Evolutionary conservation across 1,140 invertebrate genomes (phyloP).

Genomic region (Drosophila nigromelanica): DNA sequence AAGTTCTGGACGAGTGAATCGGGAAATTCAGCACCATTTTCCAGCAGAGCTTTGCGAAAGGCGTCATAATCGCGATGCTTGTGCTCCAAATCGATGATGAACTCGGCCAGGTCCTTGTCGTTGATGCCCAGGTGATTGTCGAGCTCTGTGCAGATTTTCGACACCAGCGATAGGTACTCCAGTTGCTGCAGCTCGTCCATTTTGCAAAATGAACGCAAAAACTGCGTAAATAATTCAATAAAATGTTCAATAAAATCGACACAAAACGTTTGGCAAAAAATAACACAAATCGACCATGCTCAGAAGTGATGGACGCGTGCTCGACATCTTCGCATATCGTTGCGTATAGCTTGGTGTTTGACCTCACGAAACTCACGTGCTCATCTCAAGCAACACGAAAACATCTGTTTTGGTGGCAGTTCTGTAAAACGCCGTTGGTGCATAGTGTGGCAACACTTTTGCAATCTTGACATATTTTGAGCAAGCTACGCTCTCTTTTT

Average conservation of each 20-base stretch:
- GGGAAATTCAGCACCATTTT: slow-evolving; percentile 99
- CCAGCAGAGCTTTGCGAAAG: slow-evolving; percentile 93
- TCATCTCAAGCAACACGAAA: slow-evolving; percentile 10
- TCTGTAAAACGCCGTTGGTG: slow-evolving; percentile 10
- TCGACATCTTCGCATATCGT: no score
- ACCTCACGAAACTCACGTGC: not conserved
- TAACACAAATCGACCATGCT: slow-evolving; percentile 30
- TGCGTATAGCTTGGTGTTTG: not conserved
- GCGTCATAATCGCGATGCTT: slow-evolving; percentile 93
- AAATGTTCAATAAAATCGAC: not conserved
- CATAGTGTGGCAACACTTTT: slow-evolving; percentile 56
- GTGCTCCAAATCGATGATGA: slow-evolving; percentile 96
- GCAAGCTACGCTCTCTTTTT: slow-evolving; percentile 50
- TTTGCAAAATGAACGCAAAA: slow-evolving; percentile 3
- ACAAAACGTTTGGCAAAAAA: slow-evolving; percentile 36
- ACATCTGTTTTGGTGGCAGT: slow-evolving; percentile 50
- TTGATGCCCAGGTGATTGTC: slow-evolving; percentile 99
- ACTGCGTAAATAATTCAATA: not conserved
- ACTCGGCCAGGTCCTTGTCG: slow-evolving; percentile 99
- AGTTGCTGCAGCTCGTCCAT: slow-evolving; percentile 96
- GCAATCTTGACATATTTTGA: slow-evolving; percentile 59
- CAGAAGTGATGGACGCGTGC: slow-evolving; percentile 19
- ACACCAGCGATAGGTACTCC: slow-evolving; percentile 98
- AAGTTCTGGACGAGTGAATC: slow-evolving; percentile 96
- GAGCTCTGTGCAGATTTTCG: slow-evolving; percentile 98